phyloP scores from a whole-genome alignment of 2,888 invertebrate species.

The Drosophila mercatorum region DNA sequence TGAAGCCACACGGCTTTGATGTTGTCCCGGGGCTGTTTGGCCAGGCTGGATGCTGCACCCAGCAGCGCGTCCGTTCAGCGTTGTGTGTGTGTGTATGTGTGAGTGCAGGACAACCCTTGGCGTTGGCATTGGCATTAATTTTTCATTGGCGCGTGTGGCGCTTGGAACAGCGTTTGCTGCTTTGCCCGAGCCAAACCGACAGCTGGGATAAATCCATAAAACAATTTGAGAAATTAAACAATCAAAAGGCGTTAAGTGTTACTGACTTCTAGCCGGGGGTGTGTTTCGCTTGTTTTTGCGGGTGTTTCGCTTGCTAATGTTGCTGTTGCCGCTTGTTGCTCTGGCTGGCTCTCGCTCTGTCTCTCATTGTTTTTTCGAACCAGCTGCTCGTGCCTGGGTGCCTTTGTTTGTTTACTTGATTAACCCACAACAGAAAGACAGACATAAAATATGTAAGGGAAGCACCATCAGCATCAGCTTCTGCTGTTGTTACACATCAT shows the following conservation, averaged over 20 bases:
- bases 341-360: not conserved
- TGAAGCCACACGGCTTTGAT: slow-evolving; percentile 75
- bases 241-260: slow-evolving; percentile 81
- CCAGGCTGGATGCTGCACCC: not conserved
- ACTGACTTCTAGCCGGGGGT: slow-evolving; percentile 62
- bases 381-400: slow-evolving; percentile 33
- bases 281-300: slow-evolving; percentile 13
- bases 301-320: slow-evolving; percentile 19
- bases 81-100: not conserved
- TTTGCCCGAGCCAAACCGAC: slow-evolving; percentile 28
- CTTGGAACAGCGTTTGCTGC: slow-evolving; percentile 34
- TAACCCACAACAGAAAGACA: slow-evolving; percentile 50
- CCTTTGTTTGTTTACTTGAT: slow-evolving; percentile 72
- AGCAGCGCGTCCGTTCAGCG: not conserved
- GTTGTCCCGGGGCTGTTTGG: slow-evolving; percentile 48
- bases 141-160: slow-evolving; percentile 76
- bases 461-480: slow-evolving; percentile 4
- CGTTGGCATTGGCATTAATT: slow-evolving; percentile 63
- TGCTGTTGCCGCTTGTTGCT: slow-evolving; percentile 15
- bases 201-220: slow-evolving; percentile 79
- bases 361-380: slow-evolving; percentile 18
- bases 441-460: not conserved
- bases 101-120: slow-evolving; percentile 50
- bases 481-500: slow-evolving; percentile 51
- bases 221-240: slow-evolving; percentile 80